Percentiles rank a stretch among this genome's conserved stretches.
These are phyloP conservation scores for Danio rerio DNA, from an alignment of 2,113 vertebrate genomes.

Conservation along the genomic window GRCz12tu NC_133176.1:53036001-53036500, in stretches of 20 bases:
- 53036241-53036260: constrained; percentile 38
- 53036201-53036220: constrained; percentile 79
- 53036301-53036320: constrained; percentile 78
- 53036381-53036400: too few species aligned
- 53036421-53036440: too few species aligned
- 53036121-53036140: neutral
- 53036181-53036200: constrained; percentile 80
- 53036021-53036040: constrained; percentile 5
- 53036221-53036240: constrained; percentile 42
- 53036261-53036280: constrained; percentile 65
- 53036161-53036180: constrained; percentile 74
- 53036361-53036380: constrained; percentile 13
- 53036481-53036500: too few species aligned
- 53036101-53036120: constrained; percentile 22
- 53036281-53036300: constrained; percentile 76
- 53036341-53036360: constrained; percentile 58
- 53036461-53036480: too few species aligned
- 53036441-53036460: too few species aligned
- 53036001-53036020: constrained; percentile 43
- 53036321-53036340: constrained; percentile 69
- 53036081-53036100: constrained; percentile 41
- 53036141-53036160: neutral
- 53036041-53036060: neutral
- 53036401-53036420: too few species aligned
- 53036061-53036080: neutral